Evolutionary conservation across 2,113 vertebrate species (phyloP).

Genomic region (Oryctolagus cuniculus): mOryCun1.1 NC_091448.1:2483501-2484000

Average conservation of each 20-base stretch:
- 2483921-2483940: too few species aligned
- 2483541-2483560: rapidly evolving
- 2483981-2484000: conserved; percentile 83
- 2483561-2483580: rapidly evolving
- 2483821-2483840: not conserved
- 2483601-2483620: not conserved
- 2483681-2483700: too few species aligned
- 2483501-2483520: too few species aligned
- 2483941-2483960: too few species aligned
- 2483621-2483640: not conserved
- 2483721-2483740: too few species aligned
- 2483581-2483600: not conserved
- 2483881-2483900: too few species aligned
- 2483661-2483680: not conserved
- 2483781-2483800: too few species aligned
- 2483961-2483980: conserved; percentile 84
- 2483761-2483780: too few species aligned
- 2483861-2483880: not conserved
- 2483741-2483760: not conserved
- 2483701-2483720: too few species aligned
- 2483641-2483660: not conserved
- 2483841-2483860: not conserved
- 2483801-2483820: not conserved
- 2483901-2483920: too few species aligned
- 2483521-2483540: too few species aligned